Conservation (phyloP, 2,113 vertebrate genomes). For the Globicephala melas region DNA sequence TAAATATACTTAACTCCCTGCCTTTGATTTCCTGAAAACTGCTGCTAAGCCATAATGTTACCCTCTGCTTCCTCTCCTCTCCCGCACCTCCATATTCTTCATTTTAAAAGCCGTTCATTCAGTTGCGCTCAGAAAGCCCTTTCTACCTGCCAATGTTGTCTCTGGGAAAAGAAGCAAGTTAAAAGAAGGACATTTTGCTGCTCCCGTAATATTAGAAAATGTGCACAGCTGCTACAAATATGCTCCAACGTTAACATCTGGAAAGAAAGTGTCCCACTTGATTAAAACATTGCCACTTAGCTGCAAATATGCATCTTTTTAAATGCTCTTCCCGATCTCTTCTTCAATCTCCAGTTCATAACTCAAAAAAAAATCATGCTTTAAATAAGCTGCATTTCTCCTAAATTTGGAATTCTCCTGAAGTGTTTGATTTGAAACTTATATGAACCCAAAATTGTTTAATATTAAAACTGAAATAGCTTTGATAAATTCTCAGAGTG, state of each 20-base stretch:
- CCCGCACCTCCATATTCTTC: background rate
- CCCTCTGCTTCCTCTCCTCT: background rate
- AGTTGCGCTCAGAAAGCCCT: conserved; percentile 24
- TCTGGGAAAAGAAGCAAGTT: conserved; percentile 50
- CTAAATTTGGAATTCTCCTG: background rate
- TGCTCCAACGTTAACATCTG: conserved; percentile 58
- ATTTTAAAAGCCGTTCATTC: conserved; percentile 23
- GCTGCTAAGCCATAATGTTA: background rate
- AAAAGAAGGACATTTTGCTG: conserved; percentile 21
- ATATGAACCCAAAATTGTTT: background rate
- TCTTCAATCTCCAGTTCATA: background rate
- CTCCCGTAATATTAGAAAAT: conserved; percentile 11
- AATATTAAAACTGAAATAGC: background rate
- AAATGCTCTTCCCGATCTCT: background rate
- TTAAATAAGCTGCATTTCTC: background rate
- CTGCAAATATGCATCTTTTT: background rate
- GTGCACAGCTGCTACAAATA: conserved; percentile 35
- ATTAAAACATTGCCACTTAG: conserved; percentile 42
- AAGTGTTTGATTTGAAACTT: background rate
- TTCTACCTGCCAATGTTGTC: conserved; percentile 42
- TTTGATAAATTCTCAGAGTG: background rate
- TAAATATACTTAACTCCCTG: background rate
- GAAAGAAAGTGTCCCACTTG: background rate
- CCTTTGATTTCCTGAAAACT: conserved; percentile 26
- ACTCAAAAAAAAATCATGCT: background rate